Conservation (phyloP, 2,888 invertebrate genomes). For the Ctena decussata region DNA sequence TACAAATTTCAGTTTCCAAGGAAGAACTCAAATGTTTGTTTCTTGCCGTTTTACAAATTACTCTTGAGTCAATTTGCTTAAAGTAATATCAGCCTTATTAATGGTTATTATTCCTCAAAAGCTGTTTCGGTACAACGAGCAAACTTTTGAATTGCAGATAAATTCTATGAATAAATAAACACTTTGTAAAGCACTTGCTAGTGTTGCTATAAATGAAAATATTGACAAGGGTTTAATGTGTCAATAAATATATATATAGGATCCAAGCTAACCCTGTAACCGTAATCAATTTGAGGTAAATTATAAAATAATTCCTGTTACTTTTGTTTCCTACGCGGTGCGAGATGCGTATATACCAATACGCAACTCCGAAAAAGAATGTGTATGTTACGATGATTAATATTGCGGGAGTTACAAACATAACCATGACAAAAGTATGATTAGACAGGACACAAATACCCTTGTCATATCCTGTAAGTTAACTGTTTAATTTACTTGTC, state of each 20-base stretch:
- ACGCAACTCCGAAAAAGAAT: slow-evolving; percentile 62
- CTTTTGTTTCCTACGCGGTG: slow-evolving; percentile 32
- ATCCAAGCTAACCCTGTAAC: slow-evolving; percentile 76
- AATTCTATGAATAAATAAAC: slow-evolving; percentile 73
- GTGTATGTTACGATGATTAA: slow-evolving; percentile 66
- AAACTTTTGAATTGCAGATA: slow-evolving; percentile 47
- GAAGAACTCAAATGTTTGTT: neutral
- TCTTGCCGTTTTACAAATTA: neutral
- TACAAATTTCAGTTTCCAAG: too few species aligned
- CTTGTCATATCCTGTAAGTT: slow-evolving; percentile 52
- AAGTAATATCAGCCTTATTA: neutral
- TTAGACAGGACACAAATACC: slow-evolving; percentile 44
- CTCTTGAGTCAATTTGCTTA: neutral
- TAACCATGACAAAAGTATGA: slow-evolving; percentile 23
- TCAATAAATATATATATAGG: slow-evolving; percentile 69
- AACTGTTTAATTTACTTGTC: neutral
- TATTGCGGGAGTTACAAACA: slow-evolving; percentile 67
- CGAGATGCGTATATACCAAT: slow-evolving; percentile 55
- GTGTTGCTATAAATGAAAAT: slow-evolving; percentile 64
- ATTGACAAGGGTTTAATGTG: slow-evolving; percentile 60
- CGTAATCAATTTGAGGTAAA: slow-evolving; percentile 72
- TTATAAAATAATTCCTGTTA: slow-evolving; percentile 38
- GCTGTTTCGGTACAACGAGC: neutral
- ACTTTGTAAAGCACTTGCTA: slow-evolving; percentile 72
- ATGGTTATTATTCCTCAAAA: neutral